Evolutionary conservation across 2,113 vertebrate species (phyloP), one percentile per base, ranked within the genome.

Genomic region (Clarias gariepinus): DNA sequence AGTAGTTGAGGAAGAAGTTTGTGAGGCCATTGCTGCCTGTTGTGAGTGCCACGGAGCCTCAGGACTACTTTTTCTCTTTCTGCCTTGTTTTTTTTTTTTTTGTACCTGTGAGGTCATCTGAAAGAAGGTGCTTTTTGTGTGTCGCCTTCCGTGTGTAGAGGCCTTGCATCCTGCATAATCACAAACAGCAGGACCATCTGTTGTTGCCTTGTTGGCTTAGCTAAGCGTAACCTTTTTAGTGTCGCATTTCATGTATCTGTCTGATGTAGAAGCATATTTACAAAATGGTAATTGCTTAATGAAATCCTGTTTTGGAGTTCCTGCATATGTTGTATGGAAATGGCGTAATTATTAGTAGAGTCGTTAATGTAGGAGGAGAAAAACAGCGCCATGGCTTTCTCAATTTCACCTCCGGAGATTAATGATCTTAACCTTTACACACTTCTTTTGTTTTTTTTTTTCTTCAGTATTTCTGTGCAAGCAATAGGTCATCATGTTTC

Each of bases 181-280:
- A 91, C 91, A 92, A 94, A 93, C 95, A 94, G 94, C 93, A 85
- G 92, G 92, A 92, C 94, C 95, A 95, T 95, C 95, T 95, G 94
- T 93, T 94, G 92, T 93, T 93, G 92, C 87, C 94, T 94, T 95
- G 95, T 94, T 94, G 93, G 93, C 94, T 93, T 93, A 95, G 93
- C 93, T 94, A 94, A 91, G 81, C 90, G 91, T 92, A 92, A 92
- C 91, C 92, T 94, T 90, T 93, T 94, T 94, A 94, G 92, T 92
- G 91, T 91, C 93, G 93, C 93, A 94, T 85, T 94, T 93, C 92
- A 92, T 93, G 93, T 94, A 92, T 93, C 91, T 88, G 90, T 93
- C 90, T 91, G 92, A 93, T 95, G 92, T 93, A 90, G 92, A 90
- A 86, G 85, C 93, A 92, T 93, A 94, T 94, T 94, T 95, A 93